phyloP scores from a whole-genome alignment of 2,113 vertebrate species.

The Ellobius talpinus region DNA sequence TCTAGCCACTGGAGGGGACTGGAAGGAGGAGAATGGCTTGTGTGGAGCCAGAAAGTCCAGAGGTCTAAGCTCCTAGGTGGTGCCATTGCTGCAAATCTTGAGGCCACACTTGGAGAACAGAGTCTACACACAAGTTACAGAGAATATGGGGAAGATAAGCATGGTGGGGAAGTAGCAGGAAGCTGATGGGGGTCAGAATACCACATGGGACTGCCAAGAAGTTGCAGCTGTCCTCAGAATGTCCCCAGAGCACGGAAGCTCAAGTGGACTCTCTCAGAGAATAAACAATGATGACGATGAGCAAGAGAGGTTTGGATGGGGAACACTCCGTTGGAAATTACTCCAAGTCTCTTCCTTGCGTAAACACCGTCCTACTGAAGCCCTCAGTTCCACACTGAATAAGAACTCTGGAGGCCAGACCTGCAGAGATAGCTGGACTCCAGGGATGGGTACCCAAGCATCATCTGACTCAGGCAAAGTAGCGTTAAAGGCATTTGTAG shows the following conservation, averaged over 20 bases:
- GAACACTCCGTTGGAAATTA: not conserved
- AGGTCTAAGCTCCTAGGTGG: not conserved
- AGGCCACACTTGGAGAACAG: not conserved
- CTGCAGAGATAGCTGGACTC: not conserved
- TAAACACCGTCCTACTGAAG: not conserved
- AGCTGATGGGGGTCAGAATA: too few relatives aligned
- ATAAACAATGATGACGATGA: not conserved
- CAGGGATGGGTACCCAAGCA: not conserved
- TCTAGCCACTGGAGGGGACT: not conserved
- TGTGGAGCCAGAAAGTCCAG: not conserved
- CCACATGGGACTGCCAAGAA: not conserved
- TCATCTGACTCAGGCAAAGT: too few relatives aligned
- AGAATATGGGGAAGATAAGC: not conserved
- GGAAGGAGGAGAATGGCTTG: accelerated
- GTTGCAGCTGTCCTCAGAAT: too few relatives aligned
- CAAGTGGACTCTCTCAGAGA: not conserved
- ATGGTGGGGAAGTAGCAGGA: not conserved
- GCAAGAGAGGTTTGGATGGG: not conserved
- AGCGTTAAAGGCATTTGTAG: not conserved
- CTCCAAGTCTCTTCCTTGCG: not conserved
- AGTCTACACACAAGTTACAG: not conserved
- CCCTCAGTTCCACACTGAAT: accelerated
- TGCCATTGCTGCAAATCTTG: not conserved
- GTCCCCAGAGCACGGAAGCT: not conserved
- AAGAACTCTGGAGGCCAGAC: not conserved